These are phyloP conservation scores for Mustela nigripes DNA, from an alignment of 2,113 vertebrate species.

Conservation along the genomic window DNA sequence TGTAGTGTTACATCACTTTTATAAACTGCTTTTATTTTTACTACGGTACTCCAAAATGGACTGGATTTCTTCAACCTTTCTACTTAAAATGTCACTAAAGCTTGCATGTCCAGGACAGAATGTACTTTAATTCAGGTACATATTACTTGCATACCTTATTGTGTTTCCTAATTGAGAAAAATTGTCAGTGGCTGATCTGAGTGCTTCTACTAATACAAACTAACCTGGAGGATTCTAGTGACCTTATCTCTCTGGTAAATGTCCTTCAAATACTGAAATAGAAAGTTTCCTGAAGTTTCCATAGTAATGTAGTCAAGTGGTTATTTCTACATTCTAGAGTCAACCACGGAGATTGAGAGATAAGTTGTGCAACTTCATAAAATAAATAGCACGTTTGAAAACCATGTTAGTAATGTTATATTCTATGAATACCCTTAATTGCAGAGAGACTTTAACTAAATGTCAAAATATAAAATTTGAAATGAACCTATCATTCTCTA, in stretches of 20 bases:
- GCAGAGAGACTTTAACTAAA: not conserved
- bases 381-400: not conserved
- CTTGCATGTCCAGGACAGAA: not conserved
- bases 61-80: slow-evolving; percentile 59
- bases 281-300: not conserved
- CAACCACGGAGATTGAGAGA: not conserved
- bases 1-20: not conserved
- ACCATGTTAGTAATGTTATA: not conserved
- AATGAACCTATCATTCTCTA: not conserved
- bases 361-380: not conserved
- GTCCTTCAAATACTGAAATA: slow-evolving; percentile 52
- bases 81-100: slow-evolving; percentile 50
- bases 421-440: not conserved
- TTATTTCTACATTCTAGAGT: not conserved
- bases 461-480: not conserved
- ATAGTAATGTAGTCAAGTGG: not conserved
- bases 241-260: not conserved
- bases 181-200: not conserved
- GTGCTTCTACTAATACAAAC: slow-evolving; percentile 43
- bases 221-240: not conserved
- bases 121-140: slow-evolving; percentile 3
- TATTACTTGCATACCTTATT: slow-evolving; percentile 5
- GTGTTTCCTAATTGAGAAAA: slow-evolving; percentile 69
- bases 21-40: slow-evolving; percentile 21
- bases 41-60: not conserved